Base-by-base conservation (phyloP, 1,140 invertebrate species). In the Polypedilum pembai region DNA sequence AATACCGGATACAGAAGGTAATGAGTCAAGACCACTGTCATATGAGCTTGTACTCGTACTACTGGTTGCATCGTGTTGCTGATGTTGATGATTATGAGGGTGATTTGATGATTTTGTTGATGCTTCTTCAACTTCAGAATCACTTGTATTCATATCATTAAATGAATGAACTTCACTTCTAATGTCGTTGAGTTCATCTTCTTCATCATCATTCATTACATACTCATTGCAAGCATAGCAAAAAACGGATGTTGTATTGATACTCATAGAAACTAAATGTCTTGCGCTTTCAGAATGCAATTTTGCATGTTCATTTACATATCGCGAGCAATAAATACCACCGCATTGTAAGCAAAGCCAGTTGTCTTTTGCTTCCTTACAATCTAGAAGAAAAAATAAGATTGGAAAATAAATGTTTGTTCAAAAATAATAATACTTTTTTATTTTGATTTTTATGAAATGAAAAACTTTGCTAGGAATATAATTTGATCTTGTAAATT, bases 181-280 rank as follows among this genome's bases (percentile, higher is more conserved):
- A 78, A 88, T 83, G 80, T 85, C 85, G 78, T 88, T 85, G 78
- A 92, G 84, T 75, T 83, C 81, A 76, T 85, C 82, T n/a, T 92
- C 91, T 82, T 93, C 92, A 76, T 89, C 86, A 33, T 33, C 24
- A 33, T 33, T 33, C 24, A 33, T 33, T 33, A 91, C 88, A 86
- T 90, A 93, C 76, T 92, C 91, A 84, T 93, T 90, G 86, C 91
- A 93, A 77, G 85, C 85, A 79, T 93, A 93, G 83, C 91, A 93
- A 83, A 88, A 94, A 78, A 91, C 90, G 76, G 90, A 87, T 79
- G 87, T 86, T 78, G 84, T 88, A 81, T 90, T 86, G 83, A 89
- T 91, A 81, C 92, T 91, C 83, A 93, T 89, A 80, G 89, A 91
- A 40, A 93, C 84, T 78, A 86, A 86, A 80, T 93, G 91, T 76